phyloP scores from a whole-genome alignment of 2,888 invertebrate genomes.

The Sinhomidia bicolor region DNA sequence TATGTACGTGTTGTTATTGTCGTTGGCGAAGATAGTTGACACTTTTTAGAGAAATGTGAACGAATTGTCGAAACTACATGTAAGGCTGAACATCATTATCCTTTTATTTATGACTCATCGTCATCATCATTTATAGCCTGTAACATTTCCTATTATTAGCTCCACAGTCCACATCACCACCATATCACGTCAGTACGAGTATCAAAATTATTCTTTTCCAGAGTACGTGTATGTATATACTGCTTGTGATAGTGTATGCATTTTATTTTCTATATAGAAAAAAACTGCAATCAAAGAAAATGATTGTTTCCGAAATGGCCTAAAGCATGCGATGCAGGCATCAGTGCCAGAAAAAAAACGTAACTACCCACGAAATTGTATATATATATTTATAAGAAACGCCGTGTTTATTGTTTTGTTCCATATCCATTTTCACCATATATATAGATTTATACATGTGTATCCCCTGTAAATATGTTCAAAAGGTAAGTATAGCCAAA shows the following conservation, averaged over 20 bases:
- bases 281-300: constrained; percentile 67
- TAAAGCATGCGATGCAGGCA: constrained; percentile 58
- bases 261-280: not conserved
- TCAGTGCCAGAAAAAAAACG: constrained; percentile 11
- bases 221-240: not conserved
- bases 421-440: too few relatives aligned
- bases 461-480: too few relatives aligned
- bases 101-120: constrained; percentile 71
- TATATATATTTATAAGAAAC: too few relatives aligned
- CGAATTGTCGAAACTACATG: constrained; percentile 50
- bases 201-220: not conserved
- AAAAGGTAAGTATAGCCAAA: not conserved
- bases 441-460: too few relatives aligned
- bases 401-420: too few relatives aligned
- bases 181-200: not conserved
- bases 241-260: not conserved
- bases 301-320: constrained; percentile 60
- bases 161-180: not conserved
- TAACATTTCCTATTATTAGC: constrained; percentile 42
- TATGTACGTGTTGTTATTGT: constrained; percentile 28
- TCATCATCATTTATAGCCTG: constrained; percentile 52
- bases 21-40: constrained; percentile 58
- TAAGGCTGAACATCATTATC: constrained; percentile 56
- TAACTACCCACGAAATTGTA: not conserved
- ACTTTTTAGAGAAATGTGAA: constrained; percentile 56